A percentile compares a stretch with the other conserved stretches of the same genome.
These are phyloP conservation scores for Drosophila atripex DNA, from an alignment of 2,888 invertebrate species.

Conservation along the genomic window DNA sequence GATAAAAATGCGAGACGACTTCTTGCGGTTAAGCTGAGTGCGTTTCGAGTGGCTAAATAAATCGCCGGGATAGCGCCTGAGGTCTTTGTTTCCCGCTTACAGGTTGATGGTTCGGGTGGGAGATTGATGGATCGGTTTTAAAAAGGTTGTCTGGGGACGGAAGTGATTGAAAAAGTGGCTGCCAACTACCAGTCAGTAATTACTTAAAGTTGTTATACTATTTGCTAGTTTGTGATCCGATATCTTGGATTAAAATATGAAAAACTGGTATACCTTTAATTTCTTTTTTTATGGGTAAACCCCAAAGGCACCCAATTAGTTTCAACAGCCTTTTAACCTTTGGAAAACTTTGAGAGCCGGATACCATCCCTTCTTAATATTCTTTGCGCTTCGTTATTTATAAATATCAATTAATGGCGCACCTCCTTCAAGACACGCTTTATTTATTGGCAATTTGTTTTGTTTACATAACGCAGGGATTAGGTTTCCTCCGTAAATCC, in stretches of 20 bases:
- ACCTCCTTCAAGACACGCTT: slow-evolving; percentile 13
- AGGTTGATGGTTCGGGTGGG: slow-evolving; percentile 3
- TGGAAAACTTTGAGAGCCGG: not conserved
- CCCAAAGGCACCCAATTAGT: slow-evolving; percentile 11
- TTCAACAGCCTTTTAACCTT: not conserved
- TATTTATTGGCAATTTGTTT: slow-evolving; percentile 39
- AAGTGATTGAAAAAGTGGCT: slow-evolving; percentile 22
- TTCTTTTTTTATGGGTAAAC: not conserved
- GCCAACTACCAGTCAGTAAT: not conserved
- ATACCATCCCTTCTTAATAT: slow-evolving; percentile 7
- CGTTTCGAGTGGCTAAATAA: slow-evolving; percentile 43
- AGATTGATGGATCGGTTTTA: slow-evolving; percentile 32
- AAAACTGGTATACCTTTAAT: not conserved
- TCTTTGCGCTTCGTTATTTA: slow-evolving; percentile 25
- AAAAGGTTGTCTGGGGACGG: slow-evolving; percentile 19
- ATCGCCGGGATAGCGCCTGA: slow-evolving; percentile 19
- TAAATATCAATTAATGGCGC: slow-evolving; percentile 36
- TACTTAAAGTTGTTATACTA: not conserved
- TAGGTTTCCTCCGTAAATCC: slow-evolving; percentile 31
- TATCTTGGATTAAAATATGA: too few species aligned
- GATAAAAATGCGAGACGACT: slow-evolving; percentile 37
- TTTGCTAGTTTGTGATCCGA: not conserved
- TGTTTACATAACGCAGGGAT: slow-evolving; percentile 43
- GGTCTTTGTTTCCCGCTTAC: slow-evolving; percentile 26
- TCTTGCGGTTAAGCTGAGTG: slow-evolving; percentile 43